Base-by-base conservation (phyloP, 1,140 invertebrate species). In the Bactericera cockerelli region DNA sequence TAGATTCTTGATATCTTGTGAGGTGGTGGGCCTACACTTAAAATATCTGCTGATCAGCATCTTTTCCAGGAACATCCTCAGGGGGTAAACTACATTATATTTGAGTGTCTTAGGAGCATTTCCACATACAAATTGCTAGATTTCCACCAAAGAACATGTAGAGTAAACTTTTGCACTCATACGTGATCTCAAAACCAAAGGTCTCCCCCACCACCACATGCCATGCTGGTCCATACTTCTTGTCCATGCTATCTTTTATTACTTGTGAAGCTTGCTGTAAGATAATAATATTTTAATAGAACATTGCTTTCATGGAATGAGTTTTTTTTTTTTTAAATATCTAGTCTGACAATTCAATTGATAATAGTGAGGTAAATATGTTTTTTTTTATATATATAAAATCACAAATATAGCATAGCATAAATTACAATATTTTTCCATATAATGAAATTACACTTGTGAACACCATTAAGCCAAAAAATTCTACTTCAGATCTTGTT, bases 101-200 rank as follows among this genome's bases (percentile, higher is more conserved):
- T n/a, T n/a, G n/a, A 31, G 13, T 31, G 13, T 31, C 19, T 49
- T n/a, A 49, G n/a, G 42, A 87, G 73, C 88, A 91, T 73, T 93
- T 93, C 91, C 91, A 97, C 55, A 92, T 80, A 67, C 87, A 81
- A 64, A 93, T 83, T 10, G 87, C 91, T 61, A 88, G 73, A 70
- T 91, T 93, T 59, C 92, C 92, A 55, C 83, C 89, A 68, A 93
- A 92, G 72, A 87, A 96, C 81, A 96, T 84, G 68, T 93, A 91
- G 42, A 95, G 75, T 60, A 96, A 77, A 65, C 88, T 87, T 67
- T 87, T 89, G 38, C 84, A 82, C 75, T 95, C 89, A 71, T 93
- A 89, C 0, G 87, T 90, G 57, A 94, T 81, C 71, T 91, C 86
- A 73, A 92, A 93, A n/a, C 89, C 90, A 71, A 85, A 95, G 16